A percentile compares a stretch with the other conserved stretches of the same genome.
These are phyloP conservation scores for Tenebrio molitor DNA, from an alignment of 1,140 invertebrate species.

Conservation along the genomic window DNA sequence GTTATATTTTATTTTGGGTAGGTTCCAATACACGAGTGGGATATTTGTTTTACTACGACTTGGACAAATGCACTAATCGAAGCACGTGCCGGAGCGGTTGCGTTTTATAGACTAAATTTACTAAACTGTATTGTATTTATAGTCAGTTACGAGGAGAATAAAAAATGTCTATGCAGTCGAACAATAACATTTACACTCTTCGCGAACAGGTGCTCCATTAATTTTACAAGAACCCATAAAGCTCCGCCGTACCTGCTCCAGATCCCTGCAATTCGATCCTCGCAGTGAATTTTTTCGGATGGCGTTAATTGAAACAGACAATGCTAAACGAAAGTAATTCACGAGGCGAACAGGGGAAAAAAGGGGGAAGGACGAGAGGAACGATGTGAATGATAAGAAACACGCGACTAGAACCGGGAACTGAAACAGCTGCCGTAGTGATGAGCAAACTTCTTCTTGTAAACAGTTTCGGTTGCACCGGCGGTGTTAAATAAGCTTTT, in stretches of 20 bases:
- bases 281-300: too few relatives aligned
- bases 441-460: conserved; percentile 29
- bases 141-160: not conserved
- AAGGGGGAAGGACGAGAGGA: conserved; percentile 4
- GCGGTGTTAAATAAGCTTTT: conserved; percentile 14
- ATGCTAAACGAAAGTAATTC: conserved; percentile 13
- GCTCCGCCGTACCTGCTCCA: too few relatives aligned
- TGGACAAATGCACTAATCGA: not conserved
- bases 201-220: not conserved
- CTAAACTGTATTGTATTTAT: not conserved
- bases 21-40: not conserved
- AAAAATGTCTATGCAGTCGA: not conserved
- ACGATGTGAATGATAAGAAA: conserved; percentile 29
- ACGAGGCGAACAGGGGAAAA: not conserved
- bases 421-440: conserved; percentile 19
- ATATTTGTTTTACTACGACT: not conserved
- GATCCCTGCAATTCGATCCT: too few relatives aligned
- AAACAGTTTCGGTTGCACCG: conserved; percentile 21
- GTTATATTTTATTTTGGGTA: not conserved
- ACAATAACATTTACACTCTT: not conserved
- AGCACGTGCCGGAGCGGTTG: not conserved
- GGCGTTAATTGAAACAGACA: conserved; percentile 10
- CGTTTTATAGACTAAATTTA: not conserved
- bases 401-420: conserved; percentile 28
- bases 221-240: not conserved